Conservation (phyloP, 2,113 vertebrate genomes). For the Malurus elegans region DNA sequence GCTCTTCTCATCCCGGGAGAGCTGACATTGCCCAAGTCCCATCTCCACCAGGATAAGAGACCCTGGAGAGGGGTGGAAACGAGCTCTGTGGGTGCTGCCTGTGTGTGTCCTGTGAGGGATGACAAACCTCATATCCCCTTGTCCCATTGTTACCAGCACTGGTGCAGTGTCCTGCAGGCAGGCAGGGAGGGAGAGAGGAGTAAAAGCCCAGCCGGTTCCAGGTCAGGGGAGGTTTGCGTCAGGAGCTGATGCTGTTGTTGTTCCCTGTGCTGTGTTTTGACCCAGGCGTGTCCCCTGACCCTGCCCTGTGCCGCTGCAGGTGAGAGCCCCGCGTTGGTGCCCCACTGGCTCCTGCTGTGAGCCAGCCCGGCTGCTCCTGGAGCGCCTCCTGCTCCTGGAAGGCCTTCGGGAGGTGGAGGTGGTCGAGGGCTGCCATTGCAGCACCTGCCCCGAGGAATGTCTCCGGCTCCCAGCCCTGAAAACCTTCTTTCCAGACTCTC, state of each 20-base stretch:
- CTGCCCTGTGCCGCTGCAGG: not conserved
- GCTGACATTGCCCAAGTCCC: not conserved
- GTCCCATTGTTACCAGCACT: not conserved
- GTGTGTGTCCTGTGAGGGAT: not conserved
- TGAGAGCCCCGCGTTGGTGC: constrained; percentile 50
- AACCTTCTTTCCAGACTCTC: constrained; percentile 76
- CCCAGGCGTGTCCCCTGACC: rapidly evolving
- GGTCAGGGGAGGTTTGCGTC: not conserved
- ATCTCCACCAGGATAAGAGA: not conserved
- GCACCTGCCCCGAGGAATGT: constrained; percentile 54
- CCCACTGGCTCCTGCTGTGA: constrained; percentile 61
- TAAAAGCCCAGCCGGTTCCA: not conserved
- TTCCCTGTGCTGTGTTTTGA: not conserved
- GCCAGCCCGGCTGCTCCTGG: constrained; percentile 59
- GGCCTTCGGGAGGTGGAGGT: constrained; percentile 73
- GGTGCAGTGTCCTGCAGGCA: not conserved
- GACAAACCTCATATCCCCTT: not conserved
- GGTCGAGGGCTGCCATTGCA: constrained; percentile 75
- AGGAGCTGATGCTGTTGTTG: not conserved
- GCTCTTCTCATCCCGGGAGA: not conserved
- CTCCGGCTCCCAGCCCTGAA: constrained; percentile 71
- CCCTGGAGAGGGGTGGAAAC: not conserved
- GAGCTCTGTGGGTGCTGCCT: not conserved
- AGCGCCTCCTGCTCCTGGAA: constrained; percentile 67
- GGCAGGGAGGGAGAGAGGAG: not conserved